phyloP scores from a whole-genome alignment of 2,888 invertebrate species.

The Papilio elwesi region DNA sequence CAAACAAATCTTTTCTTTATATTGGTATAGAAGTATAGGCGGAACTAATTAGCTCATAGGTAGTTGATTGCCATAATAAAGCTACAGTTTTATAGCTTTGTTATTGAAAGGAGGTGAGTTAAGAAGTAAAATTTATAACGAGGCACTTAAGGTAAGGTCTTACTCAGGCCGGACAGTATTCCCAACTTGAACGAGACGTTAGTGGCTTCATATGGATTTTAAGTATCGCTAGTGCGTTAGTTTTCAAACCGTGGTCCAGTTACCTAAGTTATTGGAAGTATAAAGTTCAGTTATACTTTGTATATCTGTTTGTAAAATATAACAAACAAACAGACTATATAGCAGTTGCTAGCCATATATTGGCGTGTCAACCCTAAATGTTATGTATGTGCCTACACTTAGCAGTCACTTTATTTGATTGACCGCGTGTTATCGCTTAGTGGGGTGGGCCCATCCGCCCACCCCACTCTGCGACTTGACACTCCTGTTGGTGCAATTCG shows the following conservation, averaged over 20 bases:
- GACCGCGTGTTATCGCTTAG: slow-evolving; percentile 12
- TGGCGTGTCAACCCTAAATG: slow-evolving; percentile 14
- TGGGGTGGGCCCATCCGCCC: not conserved
- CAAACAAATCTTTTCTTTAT: too few relatives aligned
- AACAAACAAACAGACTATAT: too few relatives aligned
- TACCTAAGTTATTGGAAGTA: too few relatives aligned
- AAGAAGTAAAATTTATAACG: not conserved
- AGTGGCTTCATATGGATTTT: not conserved
- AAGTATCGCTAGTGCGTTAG: not conserved
- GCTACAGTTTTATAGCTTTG: too few relatives aligned
- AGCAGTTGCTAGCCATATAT: not conserved
- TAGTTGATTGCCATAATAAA: too few relatives aligned
- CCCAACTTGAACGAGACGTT: not conserved
- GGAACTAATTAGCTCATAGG: too few relatives aligned
- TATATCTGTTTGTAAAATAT: too few relatives aligned
- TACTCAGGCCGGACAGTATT: not conserved
- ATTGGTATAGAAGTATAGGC: too few relatives aligned
- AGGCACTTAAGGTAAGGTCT: not conserved
- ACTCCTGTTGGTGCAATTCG: not conserved
- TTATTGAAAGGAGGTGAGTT: too few relatives aligned
- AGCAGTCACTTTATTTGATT: slow-evolving; percentile 27
- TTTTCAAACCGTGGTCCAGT: too few relatives aligned
- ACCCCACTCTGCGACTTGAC: not conserved
- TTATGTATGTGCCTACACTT: not conserved
- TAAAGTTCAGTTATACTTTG: too few relatives aligned